Percentiles rank a stretch among this genome's conserved stretches.
Conservation (phyloP, 2,113 vertebrate genomes). For the Astatotilapia flaviijosephi region DNA sequence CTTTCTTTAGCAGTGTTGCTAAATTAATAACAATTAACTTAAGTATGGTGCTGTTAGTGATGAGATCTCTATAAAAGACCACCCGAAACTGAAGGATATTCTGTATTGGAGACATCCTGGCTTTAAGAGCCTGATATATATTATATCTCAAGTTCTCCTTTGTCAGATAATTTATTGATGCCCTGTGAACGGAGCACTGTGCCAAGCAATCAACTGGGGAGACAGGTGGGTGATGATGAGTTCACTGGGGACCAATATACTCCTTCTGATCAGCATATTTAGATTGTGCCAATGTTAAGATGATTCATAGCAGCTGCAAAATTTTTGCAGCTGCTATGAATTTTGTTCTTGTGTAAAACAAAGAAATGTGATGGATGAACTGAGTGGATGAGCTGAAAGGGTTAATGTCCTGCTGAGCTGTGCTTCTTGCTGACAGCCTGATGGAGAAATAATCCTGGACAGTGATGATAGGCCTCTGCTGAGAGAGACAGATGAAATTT, state of each 20-base stretch:
- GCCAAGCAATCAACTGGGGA: background rate
- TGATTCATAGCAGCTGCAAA: background rate
- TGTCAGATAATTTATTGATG: background rate
- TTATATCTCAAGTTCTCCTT: background rate
- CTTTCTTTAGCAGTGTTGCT: background rate
- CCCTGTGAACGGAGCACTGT: background rate
- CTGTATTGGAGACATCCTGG: background rate
- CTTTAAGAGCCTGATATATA: background rate
- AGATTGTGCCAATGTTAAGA: background rate
- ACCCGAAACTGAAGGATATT: background rate
- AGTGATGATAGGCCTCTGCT: conserved; percentile 7
- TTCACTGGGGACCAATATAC: background rate
- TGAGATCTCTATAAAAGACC: background rate
- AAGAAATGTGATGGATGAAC: background rate
- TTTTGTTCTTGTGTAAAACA: background rate
- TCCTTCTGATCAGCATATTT: background rate
- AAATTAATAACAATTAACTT: background rate
- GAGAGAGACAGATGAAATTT: conserved; percentile 37
- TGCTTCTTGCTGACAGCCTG: conserved; percentile 16
- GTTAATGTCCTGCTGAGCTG: conserved; percentile 24
- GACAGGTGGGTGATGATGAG: background rate
- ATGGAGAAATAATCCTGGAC: conserved; percentile 15
- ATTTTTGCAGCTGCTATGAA: rapidly evolving
- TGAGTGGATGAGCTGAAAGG: background rate
- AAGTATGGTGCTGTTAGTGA: background rate